Conservation (phyloP, 2,113 vertebrate species). For the Seriola quinqueradiata region DNA sequence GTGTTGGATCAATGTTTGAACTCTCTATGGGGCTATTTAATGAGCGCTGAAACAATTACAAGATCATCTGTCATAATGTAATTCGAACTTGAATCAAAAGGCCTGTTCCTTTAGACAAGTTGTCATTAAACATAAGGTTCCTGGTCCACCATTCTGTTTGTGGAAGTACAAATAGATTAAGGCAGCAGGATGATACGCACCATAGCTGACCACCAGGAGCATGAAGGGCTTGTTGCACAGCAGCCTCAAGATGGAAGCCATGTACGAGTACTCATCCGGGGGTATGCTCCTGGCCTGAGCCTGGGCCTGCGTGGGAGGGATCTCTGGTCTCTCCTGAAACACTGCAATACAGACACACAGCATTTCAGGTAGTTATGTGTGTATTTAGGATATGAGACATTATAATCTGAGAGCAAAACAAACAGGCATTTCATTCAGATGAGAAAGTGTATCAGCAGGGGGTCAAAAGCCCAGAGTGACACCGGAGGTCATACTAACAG, state of each 20-base stretch:
- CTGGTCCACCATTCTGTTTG: neutral
- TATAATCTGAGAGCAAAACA: neutral
- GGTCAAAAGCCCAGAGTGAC: neutral
- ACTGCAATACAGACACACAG: conserved; percentile 81
- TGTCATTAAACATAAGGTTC: neutral
- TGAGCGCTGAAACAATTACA: neutral
- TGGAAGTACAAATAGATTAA: neutral
- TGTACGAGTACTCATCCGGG: conserved; percentile 85
- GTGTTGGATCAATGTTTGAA: neutral
- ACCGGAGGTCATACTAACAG: neutral
- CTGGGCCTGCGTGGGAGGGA: conserved; percentile 91
- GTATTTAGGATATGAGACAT: neutral
- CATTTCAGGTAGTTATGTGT: neutral
- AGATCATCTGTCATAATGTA: no score
- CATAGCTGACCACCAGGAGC: conserved; percentile 91
- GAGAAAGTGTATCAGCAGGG: neutral
- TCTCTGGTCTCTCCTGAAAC: conserved; percentile 91
- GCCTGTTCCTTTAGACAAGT: neutral
- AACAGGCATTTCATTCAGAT: neutral
- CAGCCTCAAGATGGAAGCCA: conserved; percentile 86
- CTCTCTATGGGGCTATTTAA: neutral
- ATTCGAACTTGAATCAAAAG: no score
- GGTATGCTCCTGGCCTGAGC: conserved; percentile 83
- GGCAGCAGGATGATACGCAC: conserved; percentile 78
- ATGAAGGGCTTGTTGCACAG: conserved; percentile 90